Evolutionary conservation across 2,113 vertebrate genomes (phyloP).

Genomic region (Platysternon megacephalum): DNA sequence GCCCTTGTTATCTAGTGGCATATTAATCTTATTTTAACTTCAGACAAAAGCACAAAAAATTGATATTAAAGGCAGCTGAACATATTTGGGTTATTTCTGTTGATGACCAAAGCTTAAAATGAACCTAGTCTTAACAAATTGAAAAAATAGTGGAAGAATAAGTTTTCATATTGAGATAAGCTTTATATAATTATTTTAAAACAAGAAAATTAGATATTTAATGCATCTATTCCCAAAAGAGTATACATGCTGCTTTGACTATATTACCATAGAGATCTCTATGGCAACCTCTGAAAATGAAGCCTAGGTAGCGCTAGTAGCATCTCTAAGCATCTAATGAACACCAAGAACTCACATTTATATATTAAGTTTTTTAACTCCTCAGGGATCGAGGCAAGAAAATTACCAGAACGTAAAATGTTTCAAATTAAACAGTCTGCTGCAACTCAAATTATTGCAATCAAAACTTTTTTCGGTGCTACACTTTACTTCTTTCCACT

Average conservation of each 20-base stretch:
- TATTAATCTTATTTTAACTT: background rate
- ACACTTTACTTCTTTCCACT: background rate
- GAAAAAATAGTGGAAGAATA: background rate
- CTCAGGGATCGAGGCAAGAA: background rate
- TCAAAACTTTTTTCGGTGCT: background rate
- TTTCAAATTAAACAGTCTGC: background rate
- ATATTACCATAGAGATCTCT: background rate
- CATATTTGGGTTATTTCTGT: background rate
- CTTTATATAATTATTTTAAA: background rate
- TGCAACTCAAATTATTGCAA: background rate
- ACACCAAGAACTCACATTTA: background rate
- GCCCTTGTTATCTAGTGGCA: background rate
- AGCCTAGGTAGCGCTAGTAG: background rate
- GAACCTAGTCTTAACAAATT: background rate
- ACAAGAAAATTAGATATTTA: background rate
- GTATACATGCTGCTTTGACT: background rate
- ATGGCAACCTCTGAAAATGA: slow-evolving; percentile 1
- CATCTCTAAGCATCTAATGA: background rate
- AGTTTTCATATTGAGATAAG: fast-evolving
- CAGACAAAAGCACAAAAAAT: background rate
- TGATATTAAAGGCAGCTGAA: background rate
- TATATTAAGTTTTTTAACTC: background rate
- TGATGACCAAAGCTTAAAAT: background rate
- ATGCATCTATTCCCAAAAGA: background rate
- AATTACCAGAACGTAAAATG: background rate